Evolutionary conservation across 2,888 invertebrate genomes (phyloP), one percentile per base, ranked within the genome.

Genomic region (Blomia tropicalis): DNA sequence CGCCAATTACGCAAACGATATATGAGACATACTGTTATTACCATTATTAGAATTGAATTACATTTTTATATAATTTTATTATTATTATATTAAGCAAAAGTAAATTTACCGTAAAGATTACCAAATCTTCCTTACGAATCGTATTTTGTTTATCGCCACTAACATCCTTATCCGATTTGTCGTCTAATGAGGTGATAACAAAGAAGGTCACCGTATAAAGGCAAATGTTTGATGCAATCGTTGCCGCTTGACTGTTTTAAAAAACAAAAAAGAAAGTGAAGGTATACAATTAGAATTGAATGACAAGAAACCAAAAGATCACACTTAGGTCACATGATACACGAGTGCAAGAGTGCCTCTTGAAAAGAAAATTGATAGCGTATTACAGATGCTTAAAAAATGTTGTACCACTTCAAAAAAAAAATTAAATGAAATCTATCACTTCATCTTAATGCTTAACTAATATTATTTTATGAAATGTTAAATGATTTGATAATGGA

Each of bases 1-100:
- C 29, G 23, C 71, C 71, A 11, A 71, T 63, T 2, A 64, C 68
- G 19, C 70, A 58, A 2, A 72, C 66, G n/a, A 71, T 69, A 1
- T 69, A 59, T 1, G 67, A 68, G n/a, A 71, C 71, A 7, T 68
- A 64, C 71, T 71, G 62, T 1, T 61, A 67, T 47, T 64, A n/a
- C 23, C 29, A 60, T 22, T 23, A 23, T 63, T 41, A 58, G 11
- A 47, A 31, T n/a, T 3, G 14, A 5, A 54, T 27, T 4, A 56
- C 11, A 14, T 22, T 32, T 58, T 36, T 19, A 25, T 30, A 22
- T 7, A 19, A 36, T 36, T 1, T n/a, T n/a, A 29, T 25, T 17
- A n/a, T 11, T 25, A 22, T 0, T n/a, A 27, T 27, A 30, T 30
- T n/a, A 53, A 25, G 25, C n/a, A 41, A 41, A 41, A 14, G 36